Conservation (phyloP, 2,888 invertebrate species). For the Pheosia gnoma region DNA sequence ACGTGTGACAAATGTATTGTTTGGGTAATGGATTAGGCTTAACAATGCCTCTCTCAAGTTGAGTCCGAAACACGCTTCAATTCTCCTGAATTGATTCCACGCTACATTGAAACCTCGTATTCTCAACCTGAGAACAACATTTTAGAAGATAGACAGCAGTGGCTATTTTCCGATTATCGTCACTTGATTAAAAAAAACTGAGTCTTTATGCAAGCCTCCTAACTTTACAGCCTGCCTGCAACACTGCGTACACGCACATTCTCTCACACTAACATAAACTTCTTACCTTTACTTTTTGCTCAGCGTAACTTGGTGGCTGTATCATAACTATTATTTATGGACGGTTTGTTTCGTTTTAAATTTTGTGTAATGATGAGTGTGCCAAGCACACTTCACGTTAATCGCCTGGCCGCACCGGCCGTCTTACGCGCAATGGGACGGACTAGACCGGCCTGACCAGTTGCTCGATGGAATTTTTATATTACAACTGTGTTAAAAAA, state of each 20-base stretch:
- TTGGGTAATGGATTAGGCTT: too few relatives aligned
- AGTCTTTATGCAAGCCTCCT: constrained; percentile 4
- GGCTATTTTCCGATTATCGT: too few relatives aligned
- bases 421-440: not conserved
- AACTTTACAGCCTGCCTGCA: not conserved
- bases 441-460: not conserved
- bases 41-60: too few relatives aligned
- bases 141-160: too few relatives aligned
- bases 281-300: constrained; percentile 44
- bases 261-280: constrained; percentile 25
- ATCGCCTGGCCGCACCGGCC: not conserved
- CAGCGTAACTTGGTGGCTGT: constrained; percentile 70
- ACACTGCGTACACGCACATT: constrained; percentile 1
- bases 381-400: constrained; percentile 31
- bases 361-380: constrained; percentile 67
- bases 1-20: too few relatives aligned
- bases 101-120: too few relatives aligned
- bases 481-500: too few relatives aligned
- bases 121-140: too few relatives aligned
- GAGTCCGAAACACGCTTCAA: too few relatives aligned
- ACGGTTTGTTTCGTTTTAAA: constrained; percentile 72
- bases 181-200: not conserved
- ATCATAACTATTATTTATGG: constrained; percentile 73
- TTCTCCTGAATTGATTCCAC: too few relatives aligned
- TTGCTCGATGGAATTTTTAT: too few relatives aligned